Percentiles rank a stretch among this genome's conserved stretches.
Evolutionary conservation across 2,797 vertebrate species (phyloP).

Genomic region (Schizothorax lantsangensis): DNA sequence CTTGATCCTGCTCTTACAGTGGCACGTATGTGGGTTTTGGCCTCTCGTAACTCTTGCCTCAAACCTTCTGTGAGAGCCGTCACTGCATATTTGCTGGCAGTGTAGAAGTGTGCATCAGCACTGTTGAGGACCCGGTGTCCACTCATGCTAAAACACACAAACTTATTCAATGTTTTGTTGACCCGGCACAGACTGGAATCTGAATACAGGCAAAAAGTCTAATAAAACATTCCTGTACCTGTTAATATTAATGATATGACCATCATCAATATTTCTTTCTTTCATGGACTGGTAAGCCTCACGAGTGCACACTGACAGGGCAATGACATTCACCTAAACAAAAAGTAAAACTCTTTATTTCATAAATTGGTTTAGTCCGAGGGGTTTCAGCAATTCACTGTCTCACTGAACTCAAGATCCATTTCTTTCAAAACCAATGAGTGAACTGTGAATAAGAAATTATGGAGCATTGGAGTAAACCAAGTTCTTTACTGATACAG

Average conservation of each 20-base stretch:
- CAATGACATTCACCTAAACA: constrained; percentile 86
- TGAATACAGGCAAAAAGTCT: not conserved
- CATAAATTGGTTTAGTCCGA: not conserved
- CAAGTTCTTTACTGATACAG: not conserved
- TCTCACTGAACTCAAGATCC: not conserved
- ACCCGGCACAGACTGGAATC: not conserved
- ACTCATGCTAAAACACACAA: constrained; percentile 75
- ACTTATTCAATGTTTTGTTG: not conserved
- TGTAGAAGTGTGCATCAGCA: constrained; percentile 83
- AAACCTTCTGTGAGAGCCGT: too few species aligned
- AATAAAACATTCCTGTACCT: constrained; percentile 72
- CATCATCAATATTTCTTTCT: constrained; percentile 86
- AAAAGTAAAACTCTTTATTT: not conserved
- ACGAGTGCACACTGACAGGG: constrained; percentile 84
- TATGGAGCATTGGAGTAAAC: not conserved
- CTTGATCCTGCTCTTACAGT: constrained; percentile 75
- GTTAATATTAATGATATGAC: constrained; percentile 91
- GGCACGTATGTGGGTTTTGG: constrained; percentile 83
- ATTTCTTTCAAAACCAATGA: not conserved
- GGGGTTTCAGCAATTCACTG: not conserved
- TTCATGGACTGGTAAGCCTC: constrained; percentile 92
- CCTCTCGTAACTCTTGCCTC: too few species aligned
- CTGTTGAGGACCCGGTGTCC: constrained; percentile 78
- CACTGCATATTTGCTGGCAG: constrained; percentile 69
- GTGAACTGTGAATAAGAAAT: not conserved